phyloP scores from a whole-genome alignment of 2,888 invertebrate genomes.

The Drosophila leonis region DNA sequence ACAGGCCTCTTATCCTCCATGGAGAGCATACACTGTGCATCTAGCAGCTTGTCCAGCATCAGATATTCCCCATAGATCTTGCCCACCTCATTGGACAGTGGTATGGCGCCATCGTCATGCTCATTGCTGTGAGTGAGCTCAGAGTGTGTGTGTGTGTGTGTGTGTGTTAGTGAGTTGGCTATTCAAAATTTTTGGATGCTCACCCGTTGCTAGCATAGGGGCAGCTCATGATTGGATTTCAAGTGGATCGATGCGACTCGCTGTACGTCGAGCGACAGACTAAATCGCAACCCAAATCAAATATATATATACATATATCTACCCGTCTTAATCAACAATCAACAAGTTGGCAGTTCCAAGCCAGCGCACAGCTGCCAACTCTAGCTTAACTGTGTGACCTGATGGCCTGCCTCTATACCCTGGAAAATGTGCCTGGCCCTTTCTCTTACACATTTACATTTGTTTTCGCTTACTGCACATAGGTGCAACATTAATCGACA shows the following conservation, averaged over 20 bases:
- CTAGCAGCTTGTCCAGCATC: conserved; percentile 94
- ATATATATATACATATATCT: background rate
- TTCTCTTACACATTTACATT: background rate
- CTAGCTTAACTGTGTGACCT: background rate
- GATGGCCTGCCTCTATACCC: background rate
- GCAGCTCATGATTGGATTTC: conserved; percentile 73
- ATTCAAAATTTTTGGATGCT: conserved; percentile 19
- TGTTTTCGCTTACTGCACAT: background rate
- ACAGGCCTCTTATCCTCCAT: conserved; percentile 90
- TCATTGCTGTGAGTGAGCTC: conserved; percentile 51
- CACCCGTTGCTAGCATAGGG: conserved; percentile 80
- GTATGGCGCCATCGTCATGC: conserved; percentile 83
- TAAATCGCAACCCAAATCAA: conserved; percentile 13
- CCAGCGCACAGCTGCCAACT: conserved; percentile 26
- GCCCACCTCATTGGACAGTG: conserved; percentile 90
- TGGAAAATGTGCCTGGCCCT: background rate
- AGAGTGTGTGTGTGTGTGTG: conserved; percentile 3
- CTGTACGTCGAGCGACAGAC: conserved; percentile 51
- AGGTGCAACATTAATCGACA: background rate
- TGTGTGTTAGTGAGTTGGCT: too few species aligned
- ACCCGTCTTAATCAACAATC: background rate
- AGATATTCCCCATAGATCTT: conserved; percentile 96
- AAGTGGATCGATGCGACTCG: conserved; percentile 39
- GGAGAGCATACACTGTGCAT: conserved; percentile 93
- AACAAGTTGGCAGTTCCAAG: conserved; percentile 37